Evolutionary conservation across 2,888 invertebrate species (phyloP).

Genomic region (Polietes domitor): DNA sequence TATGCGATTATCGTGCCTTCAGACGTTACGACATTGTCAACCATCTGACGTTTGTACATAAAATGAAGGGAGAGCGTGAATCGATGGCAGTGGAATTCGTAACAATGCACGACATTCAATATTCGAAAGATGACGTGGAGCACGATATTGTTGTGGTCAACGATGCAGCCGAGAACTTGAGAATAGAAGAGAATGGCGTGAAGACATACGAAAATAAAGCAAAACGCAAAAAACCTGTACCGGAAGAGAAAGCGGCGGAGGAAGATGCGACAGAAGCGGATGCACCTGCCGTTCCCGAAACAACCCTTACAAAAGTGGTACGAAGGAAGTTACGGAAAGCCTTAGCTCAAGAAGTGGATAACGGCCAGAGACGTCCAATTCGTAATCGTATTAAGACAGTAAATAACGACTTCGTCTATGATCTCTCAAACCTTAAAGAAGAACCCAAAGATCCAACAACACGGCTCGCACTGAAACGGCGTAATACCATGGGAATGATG

Average conservation of each 20-base stretch:
- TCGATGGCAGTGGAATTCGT: conserved; percentile 78
- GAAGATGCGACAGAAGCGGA: conserved; percentile 63
- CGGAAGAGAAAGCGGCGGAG: conserved; percentile 70
- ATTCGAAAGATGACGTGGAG: conserved; percentile 78
- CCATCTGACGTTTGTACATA: conserved; percentile 85
- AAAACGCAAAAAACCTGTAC: conserved; percentile 41
- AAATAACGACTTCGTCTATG: conserved; percentile 88
- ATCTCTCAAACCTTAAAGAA: conserved; percentile 81
- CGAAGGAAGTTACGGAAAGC: conserved; percentile 44
- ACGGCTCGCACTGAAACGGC: conserved; percentile 71
- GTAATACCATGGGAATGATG: conserved; percentile 60
- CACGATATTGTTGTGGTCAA: conserved; percentile 77
- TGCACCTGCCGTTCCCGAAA: conserved; percentile 31
- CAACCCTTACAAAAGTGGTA: conserved; percentile 43
- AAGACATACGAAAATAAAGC: conserved; percentile 39
- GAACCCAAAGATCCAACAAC: conserved; percentile 50
- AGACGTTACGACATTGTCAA: conserved; percentile 85
- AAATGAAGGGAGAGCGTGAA: conserved; percentile 82
- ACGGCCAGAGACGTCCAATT: conserved; percentile 82
- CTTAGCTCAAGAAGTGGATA: conserved; percentile 56
- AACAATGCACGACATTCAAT: conserved; percentile 76
- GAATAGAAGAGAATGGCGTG: conserved; percentile 1
- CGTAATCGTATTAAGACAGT: conserved; percentile 85
- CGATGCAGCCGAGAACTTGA: conserved; percentile 55
- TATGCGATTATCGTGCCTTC: conserved; percentile 87